Evolutionary conservation across 2,888 invertebrate genomes (phyloP).

Genomic region (Hypercompe scribonia): DNA sequence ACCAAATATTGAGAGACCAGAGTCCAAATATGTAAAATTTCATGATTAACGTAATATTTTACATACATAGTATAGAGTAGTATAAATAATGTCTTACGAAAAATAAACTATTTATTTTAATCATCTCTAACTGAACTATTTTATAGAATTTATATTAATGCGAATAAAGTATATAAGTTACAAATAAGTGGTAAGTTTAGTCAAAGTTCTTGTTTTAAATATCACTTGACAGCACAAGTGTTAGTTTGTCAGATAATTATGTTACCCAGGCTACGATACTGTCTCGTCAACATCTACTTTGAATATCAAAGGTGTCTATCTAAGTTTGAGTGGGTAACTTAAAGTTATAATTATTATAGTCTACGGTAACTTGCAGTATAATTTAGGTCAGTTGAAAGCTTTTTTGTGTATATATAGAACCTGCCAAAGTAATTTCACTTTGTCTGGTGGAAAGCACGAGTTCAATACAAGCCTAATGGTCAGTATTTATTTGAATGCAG

Average conservation of each 20-base stretch:
- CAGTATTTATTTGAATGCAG: too few relatives aligned
- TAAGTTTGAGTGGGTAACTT: not conserved
- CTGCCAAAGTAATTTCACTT: too few relatives aligned
- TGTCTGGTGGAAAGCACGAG: too few relatives aligned
- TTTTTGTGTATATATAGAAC: too few relatives aligned
- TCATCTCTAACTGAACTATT: not conserved
- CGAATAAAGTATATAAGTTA: not conserved
- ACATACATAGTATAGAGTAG: too few relatives aligned
- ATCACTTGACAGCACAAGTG: not conserved
- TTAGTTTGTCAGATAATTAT: not conserved
- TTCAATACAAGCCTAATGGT: too few relatives aligned
- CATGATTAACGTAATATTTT: too few relatives aligned
- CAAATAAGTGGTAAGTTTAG: not conserved
- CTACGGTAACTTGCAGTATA: not conserved
- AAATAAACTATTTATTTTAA: too few relatives aligned
- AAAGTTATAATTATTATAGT: not conserved
- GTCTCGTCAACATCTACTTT: slow-evolving; percentile 4
- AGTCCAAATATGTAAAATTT: too few relatives aligned
- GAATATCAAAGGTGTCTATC: not conserved
- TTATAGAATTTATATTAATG: not conserved
- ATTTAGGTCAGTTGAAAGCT: not conserved
- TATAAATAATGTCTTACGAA: too few relatives aligned
- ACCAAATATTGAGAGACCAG: too few relatives aligned
- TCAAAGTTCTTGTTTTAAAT: not conserved
- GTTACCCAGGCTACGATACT: not conserved